Evolutionary conservation across 2,888 invertebrate genomes (phyloP).

Genomic region (Fissipunctia ypsillon): DNA sequence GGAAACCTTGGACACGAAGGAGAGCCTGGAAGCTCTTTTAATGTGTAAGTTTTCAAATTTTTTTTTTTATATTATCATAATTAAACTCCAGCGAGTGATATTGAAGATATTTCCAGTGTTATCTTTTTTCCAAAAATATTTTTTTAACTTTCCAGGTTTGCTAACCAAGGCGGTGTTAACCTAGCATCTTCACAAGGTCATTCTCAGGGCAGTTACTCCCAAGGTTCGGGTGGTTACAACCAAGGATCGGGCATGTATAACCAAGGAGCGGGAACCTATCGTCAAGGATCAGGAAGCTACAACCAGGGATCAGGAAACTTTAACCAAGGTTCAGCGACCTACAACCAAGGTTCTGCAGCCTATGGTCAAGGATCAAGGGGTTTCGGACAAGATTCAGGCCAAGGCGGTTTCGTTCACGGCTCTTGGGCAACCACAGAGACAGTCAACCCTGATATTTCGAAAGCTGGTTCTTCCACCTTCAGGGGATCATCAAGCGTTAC

Average conservation of each 20-base stretch:
- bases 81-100: background rate
- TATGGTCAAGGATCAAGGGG: constrained; percentile 51
- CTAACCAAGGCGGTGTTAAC: constrained; percentile 69
- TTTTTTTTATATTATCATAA: background rate
- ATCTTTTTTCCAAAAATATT: background rate
- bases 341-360: constrained; percentile 52
- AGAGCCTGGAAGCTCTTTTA: constrained; percentile 86
- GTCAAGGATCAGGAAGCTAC: constrained; percentile 31
- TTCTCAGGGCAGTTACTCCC: constrained; percentile 23
- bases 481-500: constrained; percentile 79
- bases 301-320: constrained; percentile 38
- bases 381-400: constrained; percentile 50
- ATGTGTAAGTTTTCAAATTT: constrained; percentile 73
- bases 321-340: constrained; percentile 39
- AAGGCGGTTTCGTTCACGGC: constrained; percentile 78
- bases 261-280: constrained; percentile 34
- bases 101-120: background rate
- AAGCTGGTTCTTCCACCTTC: constrained; percentile 83
- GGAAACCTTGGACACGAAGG: constrained; percentile 85
- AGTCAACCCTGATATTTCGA: constrained; percentile 85
- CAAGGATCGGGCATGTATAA: constrained; percentile 26
- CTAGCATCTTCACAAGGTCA: constrained; percentile 62
- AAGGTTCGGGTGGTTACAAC: constrained; percentile 18
- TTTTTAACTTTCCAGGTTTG: constrained; percentile 68
- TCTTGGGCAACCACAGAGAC: constrained; percentile 88